These are phyloP conservation scores for Nothobranchius kuhntae DNA, from an alignment of 2,113 vertebrate genomes.

Conservation along the genomic window DNA sequence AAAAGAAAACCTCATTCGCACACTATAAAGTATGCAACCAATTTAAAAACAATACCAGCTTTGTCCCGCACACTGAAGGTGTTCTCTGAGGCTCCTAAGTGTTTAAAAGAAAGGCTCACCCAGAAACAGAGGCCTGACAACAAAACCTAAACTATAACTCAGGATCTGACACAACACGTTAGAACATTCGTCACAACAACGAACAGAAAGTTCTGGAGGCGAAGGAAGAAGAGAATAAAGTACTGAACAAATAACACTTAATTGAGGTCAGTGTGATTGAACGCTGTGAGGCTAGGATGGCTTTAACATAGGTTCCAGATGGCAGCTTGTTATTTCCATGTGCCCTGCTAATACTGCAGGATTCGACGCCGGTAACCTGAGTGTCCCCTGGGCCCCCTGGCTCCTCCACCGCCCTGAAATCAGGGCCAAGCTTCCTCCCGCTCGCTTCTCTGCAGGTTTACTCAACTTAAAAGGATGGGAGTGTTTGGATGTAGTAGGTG, in stretches of 20 bases:
- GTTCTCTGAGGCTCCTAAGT: conserved; percentile 55
- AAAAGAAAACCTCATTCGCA: conserved; percentile 60
- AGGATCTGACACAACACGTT: conserved; percentile 35
- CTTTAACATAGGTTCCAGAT: conserved; percentile 79
- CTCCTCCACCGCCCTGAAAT: conserved; percentile 81
- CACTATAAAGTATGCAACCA: conserved; percentile 50
- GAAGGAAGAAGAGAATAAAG: conserved; percentile 59
- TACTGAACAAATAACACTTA: conserved; percentile 78
- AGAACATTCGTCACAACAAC: conserved; percentile 19
- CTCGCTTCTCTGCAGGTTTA: conserved; percentile 71
- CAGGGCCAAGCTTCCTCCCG: conserved; percentile 67
- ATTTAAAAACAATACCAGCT: conserved; percentile 62
- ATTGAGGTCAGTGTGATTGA: conserved; percentile 78
- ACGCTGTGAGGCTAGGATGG: conserved; percentile 61
- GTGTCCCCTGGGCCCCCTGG: conserved; percentile 76
- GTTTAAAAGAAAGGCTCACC: conserved; percentile 52
- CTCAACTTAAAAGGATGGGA: conserved; percentile 51
- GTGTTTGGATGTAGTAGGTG: conserved; percentile 44
- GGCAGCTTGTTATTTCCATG: conserved; percentile 84
- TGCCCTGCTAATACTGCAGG: conserved; percentile 77
- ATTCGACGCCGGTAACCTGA: conserved; percentile 83
- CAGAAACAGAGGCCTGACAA: conserved; percentile 16
- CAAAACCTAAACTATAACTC: conserved; percentile 30
- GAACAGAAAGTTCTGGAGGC: conserved; percentile 43
- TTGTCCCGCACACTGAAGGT: conserved; percentile 62